Base-by-base conservation (phyloP, 1,140 invertebrate genomes). In the Leptinotarsa defecta region DNA sequence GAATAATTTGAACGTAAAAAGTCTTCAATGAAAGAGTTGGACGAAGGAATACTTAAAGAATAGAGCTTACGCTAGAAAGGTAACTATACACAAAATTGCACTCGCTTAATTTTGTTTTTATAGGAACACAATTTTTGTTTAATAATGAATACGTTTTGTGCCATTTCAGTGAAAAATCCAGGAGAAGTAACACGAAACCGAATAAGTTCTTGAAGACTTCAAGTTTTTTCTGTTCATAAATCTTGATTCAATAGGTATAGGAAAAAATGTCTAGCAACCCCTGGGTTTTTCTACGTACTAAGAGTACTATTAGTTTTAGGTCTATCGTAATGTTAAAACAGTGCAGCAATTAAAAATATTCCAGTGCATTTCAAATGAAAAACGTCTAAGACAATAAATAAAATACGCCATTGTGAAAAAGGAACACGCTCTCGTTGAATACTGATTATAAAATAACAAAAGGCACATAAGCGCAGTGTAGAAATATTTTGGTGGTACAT, bases 371-470 rank as follows among this genome's bases (percentile, higher is more conserved):
- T 68, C 52, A 19, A 57, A 76, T 68, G 68, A 64, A 76, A 65
- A 65, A 2, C 1, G 64, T 65, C 20, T 24, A 27, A 22, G 27
- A 20, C 64, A 65, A 65, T 65, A 65, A 65, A 65, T 65, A 65
- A 34, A 65, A 65, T 65, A 65, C 64, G 64, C 20, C 64, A 65
- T 34, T 48, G 68, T 70, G 52, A 71, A 69, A 77, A 71, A 77
- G 76, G 76, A 77, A 77, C 76, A 77, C 74, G 71, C 75, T 72
- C 67, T 77, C 68, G 76, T 77, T 77, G 73, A 77, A 77, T 77
- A 77, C 76, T 77, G 76, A 77, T 77, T 77, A 61, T 71, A 65
- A 65, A 43, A 43, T 43, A 43, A 43, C 34, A 43, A 43, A 43
- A 43, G 34, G 34, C 34, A 43, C 34, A 43, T 3, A 3, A 43